Percentiles rank a stretch among this genome's conserved stretches.
Conservation (phyloP, 2,113 vertebrate genomes). For the Ivindomyrus marchei region DNA sequence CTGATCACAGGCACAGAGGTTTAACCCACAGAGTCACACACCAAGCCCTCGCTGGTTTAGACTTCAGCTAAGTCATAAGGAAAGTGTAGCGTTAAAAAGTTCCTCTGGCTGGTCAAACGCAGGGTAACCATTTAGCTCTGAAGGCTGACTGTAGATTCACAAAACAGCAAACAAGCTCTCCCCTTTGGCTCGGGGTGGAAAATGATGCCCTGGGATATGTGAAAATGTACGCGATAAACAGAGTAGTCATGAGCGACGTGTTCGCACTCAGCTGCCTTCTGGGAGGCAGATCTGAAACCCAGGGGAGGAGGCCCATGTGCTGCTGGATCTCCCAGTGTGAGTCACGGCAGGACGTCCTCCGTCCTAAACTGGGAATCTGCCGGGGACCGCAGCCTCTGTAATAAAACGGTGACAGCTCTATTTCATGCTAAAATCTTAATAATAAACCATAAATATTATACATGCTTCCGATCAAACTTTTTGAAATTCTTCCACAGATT, state of each 20-base stretch:
- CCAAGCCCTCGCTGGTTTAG: not conserved
- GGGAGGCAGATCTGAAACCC: constrained; percentile 1
- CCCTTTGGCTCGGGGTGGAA: not conserved
- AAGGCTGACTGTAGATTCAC: not conserved
- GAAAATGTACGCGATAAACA: not conserved
- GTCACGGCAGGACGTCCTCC: not conserved
- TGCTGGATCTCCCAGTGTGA: not conserved
- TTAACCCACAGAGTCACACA: not conserved
- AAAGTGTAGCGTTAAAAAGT: not conserved
- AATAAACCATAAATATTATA: not conserved
- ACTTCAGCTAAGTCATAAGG: not conserved
- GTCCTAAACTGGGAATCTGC: not conserved
- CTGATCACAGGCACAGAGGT: not conserved
- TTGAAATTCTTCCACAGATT: not conserved
- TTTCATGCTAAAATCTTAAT: not conserved
- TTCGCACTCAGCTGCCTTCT: not conserved
- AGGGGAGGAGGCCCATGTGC: not conserved
- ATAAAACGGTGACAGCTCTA: not conserved
- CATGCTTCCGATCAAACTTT: not conserved
- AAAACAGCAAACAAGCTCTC: not conserved
- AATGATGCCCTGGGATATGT: constrained; percentile 3
- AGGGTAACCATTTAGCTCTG: not conserved
- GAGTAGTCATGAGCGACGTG: not conserved
- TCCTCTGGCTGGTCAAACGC: not conserved
- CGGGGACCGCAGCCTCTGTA: not conserved